Evolutionary conservation across 2,797 vertebrate genomes (phyloP).

Genomic region (Lemur catta): DNA sequence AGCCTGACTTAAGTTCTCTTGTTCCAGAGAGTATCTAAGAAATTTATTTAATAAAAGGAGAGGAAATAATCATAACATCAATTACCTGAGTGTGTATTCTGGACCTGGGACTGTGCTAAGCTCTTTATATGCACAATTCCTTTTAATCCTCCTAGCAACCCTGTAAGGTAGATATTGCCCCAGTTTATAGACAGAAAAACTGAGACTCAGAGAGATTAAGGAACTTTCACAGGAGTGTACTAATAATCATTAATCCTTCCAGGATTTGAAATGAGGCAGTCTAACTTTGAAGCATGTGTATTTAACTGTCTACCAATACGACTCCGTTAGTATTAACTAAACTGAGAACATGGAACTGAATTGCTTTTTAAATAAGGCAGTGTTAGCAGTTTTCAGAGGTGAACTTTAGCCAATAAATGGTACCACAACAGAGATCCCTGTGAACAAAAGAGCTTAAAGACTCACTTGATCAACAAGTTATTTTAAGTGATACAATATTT

Average conservation of each 20-base stretch:
- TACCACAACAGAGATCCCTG: not conserved
- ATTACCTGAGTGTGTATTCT: accelerated
- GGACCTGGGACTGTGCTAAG: accelerated
- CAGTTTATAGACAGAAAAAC: not conserved
- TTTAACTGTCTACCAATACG: accelerated
- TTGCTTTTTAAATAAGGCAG: not conserved
- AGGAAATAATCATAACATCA: not conserved
- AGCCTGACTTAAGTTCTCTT: not conserved
- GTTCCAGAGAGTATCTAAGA: not conserved
- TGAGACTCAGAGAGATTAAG: not conserved
- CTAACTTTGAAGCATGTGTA: accelerated
- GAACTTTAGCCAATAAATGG: not conserved
- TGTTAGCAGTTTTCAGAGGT: not conserved
- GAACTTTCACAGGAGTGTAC: not conserved
- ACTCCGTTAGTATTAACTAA: too few species aligned
- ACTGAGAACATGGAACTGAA: not conserved
- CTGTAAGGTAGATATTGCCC: accelerated
- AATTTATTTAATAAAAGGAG: too few species aligned
- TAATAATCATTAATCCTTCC: accelerated
- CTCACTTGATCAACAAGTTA: not conserved
- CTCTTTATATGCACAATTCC: accelerated
- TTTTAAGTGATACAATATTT: not conserved
- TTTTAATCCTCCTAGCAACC: not conserved
- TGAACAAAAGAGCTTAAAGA: not conserved
- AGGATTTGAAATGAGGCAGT: not conserved